Conservation (phyloP, 2,888 invertebrate genomes). For the Drosophila peninsularis region DNA sequence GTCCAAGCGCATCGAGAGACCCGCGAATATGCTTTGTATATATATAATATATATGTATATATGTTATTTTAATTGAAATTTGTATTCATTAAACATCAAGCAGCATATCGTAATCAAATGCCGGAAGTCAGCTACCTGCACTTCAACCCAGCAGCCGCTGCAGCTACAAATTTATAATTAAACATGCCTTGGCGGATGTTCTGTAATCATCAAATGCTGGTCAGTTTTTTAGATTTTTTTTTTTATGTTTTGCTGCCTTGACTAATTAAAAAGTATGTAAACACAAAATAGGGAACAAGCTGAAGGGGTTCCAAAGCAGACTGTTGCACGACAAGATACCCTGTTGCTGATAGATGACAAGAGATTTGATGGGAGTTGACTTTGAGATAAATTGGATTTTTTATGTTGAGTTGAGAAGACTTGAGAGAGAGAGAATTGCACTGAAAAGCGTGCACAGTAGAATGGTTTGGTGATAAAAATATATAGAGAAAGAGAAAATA, state of each 20-base stretch:
- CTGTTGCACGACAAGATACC: neutral
- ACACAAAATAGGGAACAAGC: conserved; percentile 15
- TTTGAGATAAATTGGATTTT: too few species aligned
- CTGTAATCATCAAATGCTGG: conserved; percentile 22
- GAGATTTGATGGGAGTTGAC: too few species aligned
- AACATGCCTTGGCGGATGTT: conserved; percentile 41
- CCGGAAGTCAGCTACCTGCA: conserved; percentile 69
- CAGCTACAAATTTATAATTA: conserved; percentile 57
- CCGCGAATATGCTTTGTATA: conserved; percentile 10
- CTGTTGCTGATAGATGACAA: neutral
- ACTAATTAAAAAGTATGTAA: conserved; percentile 68
- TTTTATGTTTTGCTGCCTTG: conserved; percentile 6
- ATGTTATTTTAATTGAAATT: conserved; percentile 45
- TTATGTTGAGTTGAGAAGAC: too few species aligned
- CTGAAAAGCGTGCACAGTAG: too few species aligned
- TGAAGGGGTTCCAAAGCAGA: too few species aligned
- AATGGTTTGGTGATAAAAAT: too few species aligned
- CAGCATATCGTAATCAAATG: conserved; percentile 41
- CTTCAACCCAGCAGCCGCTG: conserved; percentile 45
- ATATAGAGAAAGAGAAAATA: too few species aligned
- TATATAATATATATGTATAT: neutral
- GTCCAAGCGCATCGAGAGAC: conserved; percentile 28
- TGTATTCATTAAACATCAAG: conserved; percentile 67
- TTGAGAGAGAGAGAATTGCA: too few species aligned
- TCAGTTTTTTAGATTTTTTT: neutral